Conservation (phyloP, 2,797 vertebrate species). For the Synaphobranchus kaupii region DNA sequence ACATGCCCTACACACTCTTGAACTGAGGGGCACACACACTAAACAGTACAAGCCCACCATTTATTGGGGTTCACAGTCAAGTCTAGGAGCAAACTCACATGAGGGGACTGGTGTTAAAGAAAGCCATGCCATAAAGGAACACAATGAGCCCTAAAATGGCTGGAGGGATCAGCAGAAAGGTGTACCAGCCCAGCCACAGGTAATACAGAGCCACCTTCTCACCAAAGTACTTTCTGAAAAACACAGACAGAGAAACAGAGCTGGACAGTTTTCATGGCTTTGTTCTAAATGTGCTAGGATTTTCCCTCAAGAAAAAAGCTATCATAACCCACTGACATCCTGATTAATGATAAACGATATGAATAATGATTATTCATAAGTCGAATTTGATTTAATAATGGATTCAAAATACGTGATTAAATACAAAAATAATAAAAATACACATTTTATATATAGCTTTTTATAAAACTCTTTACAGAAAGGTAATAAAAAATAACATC, state of each 20-base stretch:
- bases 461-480: no score
- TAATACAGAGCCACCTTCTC: conserved; percentile 95
- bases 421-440: no score
- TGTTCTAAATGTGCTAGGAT: background rate
- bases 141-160: conserved; percentile 73
- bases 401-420: background rate
- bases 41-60: background rate
- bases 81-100: conserved; percentile 74
- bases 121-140: conserved; percentile 78
- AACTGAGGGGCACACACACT: background rate
- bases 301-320: background rate
- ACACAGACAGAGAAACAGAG: conserved; percentile 30
- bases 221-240: conserved; percentile 85
- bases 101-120: conserved; percentile 80
- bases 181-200: conserved; percentile 95
- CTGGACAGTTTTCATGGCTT: background rate
- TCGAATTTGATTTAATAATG: conserved; percentile 1
- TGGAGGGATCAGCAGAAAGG: conserved; percentile 79
- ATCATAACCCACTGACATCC: background rate
- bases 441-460: no score
- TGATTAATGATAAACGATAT: background rate
- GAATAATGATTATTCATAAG: background rate
- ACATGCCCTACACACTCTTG: background rate
- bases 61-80: background rate
- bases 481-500: no score